phyloP scores from a whole-genome alignment of 37 sponge, comb jelly and placozoan genomes.

The Spongilla lacustris region DNA sequence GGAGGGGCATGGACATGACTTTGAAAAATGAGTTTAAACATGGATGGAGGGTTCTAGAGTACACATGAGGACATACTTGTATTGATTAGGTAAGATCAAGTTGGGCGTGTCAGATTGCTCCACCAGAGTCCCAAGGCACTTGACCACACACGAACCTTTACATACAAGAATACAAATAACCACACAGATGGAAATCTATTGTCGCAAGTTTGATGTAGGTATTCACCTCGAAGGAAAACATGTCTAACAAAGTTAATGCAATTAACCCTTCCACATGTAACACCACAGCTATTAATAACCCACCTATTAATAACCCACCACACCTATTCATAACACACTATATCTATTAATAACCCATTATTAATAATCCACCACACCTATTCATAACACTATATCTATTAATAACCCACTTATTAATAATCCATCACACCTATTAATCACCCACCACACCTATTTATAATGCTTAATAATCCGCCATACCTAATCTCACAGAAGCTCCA shows the following conservation, averaged over 20 bases:
- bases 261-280: neutral
- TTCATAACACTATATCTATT: neutral
- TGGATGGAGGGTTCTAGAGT: neutral
- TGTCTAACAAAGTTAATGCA: neutral
- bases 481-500: neutral
- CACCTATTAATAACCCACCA: neutral
- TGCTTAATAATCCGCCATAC: neutral
- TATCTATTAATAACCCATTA: neutral
- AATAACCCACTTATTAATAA: neutral
- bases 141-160: slow-evolving; percentile 57
- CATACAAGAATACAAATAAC: no score
- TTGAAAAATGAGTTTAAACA: neutral
- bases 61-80: slow-evolving; percentile 25
- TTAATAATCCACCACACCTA: neutral
- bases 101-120: slow-evolving; percentile 61
- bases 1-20: neutral
- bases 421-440: neutral
- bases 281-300: neutral
- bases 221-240: no score
- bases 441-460: neutral
- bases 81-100: slow-evolving; percentile 59
- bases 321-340: neutral
- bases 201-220: no score
- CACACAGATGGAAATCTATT: no score
- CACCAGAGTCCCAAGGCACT: slow-evolving; percentile 43